A percentile compares a stretch with the other conserved stretches of the same genome.
phyloP scores from a whole-genome alignment of 2,888 invertebrate genomes.

The Pristionchus maxplancki region DNA sequence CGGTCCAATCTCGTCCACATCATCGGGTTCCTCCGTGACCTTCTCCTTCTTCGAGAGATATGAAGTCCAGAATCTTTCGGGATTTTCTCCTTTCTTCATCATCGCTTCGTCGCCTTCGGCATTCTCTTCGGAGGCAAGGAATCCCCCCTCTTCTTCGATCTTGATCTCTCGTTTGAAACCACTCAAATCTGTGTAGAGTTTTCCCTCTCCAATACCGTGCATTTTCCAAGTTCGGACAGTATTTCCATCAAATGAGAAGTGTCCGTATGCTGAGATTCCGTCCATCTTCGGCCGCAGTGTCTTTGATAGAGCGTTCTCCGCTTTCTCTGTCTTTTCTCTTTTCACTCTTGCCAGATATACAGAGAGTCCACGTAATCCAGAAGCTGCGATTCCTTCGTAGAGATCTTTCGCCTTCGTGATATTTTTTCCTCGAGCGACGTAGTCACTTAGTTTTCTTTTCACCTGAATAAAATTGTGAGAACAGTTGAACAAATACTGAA shows the following conservation, averaged over 20 bases:
- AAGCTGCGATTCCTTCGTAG: neutral
- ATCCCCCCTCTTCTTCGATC: neutral
- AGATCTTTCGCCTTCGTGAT: neutral
- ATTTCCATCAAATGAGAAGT: neutral
- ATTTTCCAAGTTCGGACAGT: neutral
- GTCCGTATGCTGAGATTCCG: neutral
- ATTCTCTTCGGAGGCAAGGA: neutral
- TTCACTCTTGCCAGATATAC: neutral
- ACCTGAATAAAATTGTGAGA: neutral
- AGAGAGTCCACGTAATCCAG: neutral
- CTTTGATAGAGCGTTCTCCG: neutral
- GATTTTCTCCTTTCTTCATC: neutral
- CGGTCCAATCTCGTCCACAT: neutral
- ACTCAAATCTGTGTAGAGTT: neutral
- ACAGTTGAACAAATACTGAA: neutral
- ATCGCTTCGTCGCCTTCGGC: neutral
- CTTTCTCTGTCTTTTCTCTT: neutral
- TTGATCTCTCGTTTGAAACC: neutral
- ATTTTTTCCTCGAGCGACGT: neutral
- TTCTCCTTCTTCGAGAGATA: neutral
- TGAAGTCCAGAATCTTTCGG: neutral
- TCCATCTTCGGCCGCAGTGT: neutral
- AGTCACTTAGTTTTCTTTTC: neutral
- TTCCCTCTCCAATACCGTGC: neutral
- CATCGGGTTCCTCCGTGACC: neutral